Evolutionary conservation across 2,797 vertebrate species (phyloP), one percentile per base, ranked within the genome.

Genomic region (Neoniphon sammara): DNA sequence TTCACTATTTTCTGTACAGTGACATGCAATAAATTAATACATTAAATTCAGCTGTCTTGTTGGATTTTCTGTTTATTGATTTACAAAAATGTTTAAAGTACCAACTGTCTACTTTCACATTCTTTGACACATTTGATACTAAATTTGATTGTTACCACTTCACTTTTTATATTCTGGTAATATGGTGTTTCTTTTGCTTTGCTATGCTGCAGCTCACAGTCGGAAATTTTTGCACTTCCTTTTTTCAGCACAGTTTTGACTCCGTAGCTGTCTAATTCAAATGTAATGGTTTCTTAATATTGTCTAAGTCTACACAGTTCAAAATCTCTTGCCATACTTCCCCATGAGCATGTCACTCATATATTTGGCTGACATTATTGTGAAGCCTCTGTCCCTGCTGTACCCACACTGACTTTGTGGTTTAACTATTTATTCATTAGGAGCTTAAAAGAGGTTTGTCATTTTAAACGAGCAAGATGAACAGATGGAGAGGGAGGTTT

Each of bases 1-100:
- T 93, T 93, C 94, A 94, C 91, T 96, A 95, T 96, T 96, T 95
- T 95, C 93, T 96, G 95, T 97, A 95, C 93, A 94, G 94, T 94
- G 92, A 96, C 94, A 95, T 95, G 96, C 95, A 97, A 97, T 98
- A 97, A 97, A 97, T 94, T 94, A 93, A 91, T 95, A 94, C 90
- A 91, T 92, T 91, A 62, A 93, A 94, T 90, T 83, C 61, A 79
- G 77, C 72, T 39, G 42, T 70, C n/a, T 5, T 49, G 21, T 44
- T 76, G 30, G 20, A 5, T 23, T 39, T 50, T 31, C 34, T 55
- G 42, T 66, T n/a, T 54, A 0, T 66, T 67, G 65, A 14, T 2
- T 17, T 17, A 17, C 44, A 36, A 36, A 57, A 2, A 25, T 4
- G 5, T 20, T 17, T 15, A 54, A 9, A 54, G 0, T 9, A n/a